These are phyloP conservation scores for Helleia helle DNA, from an alignment of 2,888 invertebrate species.

Conservation along the genomic window DNA sequence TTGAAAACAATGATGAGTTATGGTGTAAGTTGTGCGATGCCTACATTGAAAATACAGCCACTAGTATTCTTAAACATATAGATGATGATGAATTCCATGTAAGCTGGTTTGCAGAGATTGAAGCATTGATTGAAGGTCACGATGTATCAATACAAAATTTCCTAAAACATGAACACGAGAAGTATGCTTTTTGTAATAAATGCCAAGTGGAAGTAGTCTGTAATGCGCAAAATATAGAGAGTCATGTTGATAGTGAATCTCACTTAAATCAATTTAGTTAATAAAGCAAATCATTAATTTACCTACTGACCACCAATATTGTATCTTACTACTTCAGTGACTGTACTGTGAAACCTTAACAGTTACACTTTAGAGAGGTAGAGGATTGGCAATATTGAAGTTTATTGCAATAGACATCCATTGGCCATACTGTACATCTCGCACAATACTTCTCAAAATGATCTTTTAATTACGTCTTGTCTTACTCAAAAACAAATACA, in stretches of 20 bases:
- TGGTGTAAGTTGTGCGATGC: slow-evolving; percentile 44
- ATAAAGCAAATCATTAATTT: slow-evolving; percentile 11
- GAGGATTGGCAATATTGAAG: no score
- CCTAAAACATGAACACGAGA: slow-evolving; percentile 38
- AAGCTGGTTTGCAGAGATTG: slow-evolving; percentile 43
- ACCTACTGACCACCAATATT: not conserved
- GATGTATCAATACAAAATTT: slow-evolving; percentile 36
- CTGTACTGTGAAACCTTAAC: no score
- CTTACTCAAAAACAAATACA: no score
- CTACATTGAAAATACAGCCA: slow-evolving; percentile 39
- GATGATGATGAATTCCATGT: slow-evolving; percentile 38
- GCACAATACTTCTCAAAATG: no score
- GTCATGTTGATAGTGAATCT: slow-evolving; percentile 38
- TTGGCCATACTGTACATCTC: no score
- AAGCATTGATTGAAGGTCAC: slow-evolving; percentile 36
- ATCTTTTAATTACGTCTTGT: no score
- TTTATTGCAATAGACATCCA: no score
- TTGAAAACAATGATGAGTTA: slow-evolving; percentile 32
- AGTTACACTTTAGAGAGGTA: no score
- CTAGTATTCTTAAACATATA: slow-evolving; percentile 37
- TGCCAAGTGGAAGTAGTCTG: slow-evolving; percentile 39
- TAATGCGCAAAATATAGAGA: slow-evolving; percentile 30
- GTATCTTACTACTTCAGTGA: not conserved
- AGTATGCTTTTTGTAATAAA: slow-evolving; percentile 39
- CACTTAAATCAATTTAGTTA: slow-evolving; percentile 37